A percentile compares a stretch with the other conserved stretches of the same genome.
phyloP scores from a whole-genome alignment of 1,140 invertebrate genomes.

The Nasonia longicornis region DNA sequence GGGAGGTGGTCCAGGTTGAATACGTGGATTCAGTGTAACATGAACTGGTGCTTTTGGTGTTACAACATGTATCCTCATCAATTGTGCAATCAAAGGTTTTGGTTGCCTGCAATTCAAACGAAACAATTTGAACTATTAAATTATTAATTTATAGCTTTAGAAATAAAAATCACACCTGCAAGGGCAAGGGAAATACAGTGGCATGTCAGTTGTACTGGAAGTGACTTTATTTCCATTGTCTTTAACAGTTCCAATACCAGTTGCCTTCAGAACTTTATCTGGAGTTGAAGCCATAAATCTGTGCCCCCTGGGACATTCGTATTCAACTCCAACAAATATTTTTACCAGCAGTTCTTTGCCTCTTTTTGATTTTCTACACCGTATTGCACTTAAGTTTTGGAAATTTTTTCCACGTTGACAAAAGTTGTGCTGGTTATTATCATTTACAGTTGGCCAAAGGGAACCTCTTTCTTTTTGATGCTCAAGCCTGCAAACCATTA shows the following conservation, averaged over 20 bases:
- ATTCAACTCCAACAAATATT: slow-evolving; percentile 96
- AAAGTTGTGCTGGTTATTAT: slow-evolving; percentile 58
- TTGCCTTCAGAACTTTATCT: slow-evolving; percentile 86
- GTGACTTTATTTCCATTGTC: slow-evolving; percentile 88
- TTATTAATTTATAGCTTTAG: slow-evolving; percentile 28
- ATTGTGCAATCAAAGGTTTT: slow-evolving; percentile 81
- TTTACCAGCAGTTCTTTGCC: slow-evolving; percentile 83
- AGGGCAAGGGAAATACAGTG: slow-evolving; percentile 88
- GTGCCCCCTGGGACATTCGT: slow-evolving; percentile 96
- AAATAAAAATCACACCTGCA: slow-evolving; percentile 75
- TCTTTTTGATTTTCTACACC: slow-evolving; percentile 66
- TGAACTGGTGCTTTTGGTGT: slow-evolving; percentile 87
- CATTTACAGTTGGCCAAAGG: slow-evolving; percentile 62
- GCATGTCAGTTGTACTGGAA: slow-evolving; percentile 83
- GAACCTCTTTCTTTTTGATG: slow-evolving; percentile 66
- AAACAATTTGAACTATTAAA: not conserved
- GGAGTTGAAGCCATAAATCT: slow-evolving; percentile 93
- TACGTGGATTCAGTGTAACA: slow-evolving; percentile 86
- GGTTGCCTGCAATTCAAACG: slow-evolving; percentile 64
- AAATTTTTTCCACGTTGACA: slow-evolving; percentile 61
- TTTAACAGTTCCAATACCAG: slow-evolving; percentile 81
- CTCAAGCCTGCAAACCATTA: slow-evolving; percentile 57
- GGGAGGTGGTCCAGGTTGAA: slow-evolving; percentile 83
- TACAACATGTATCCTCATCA: slow-evolving; percentile 94
- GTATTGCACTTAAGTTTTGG: slow-evolving; percentile 61